Evolutionary conservation across 1,140 invertebrate genomes (phyloP).

Genomic region (Drosophila pallidifrons): DNA sequence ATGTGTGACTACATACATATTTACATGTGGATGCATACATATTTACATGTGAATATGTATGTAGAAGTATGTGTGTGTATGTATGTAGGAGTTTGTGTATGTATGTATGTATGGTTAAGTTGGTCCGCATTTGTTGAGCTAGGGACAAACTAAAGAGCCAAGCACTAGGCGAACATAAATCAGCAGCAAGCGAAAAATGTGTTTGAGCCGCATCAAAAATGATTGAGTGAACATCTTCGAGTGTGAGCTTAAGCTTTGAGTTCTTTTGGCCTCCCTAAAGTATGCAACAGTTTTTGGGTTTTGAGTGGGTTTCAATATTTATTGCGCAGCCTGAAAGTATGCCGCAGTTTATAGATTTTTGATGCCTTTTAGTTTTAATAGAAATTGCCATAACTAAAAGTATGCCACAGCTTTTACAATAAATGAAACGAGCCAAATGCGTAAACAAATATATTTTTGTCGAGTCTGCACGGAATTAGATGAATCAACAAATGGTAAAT

Average conservation of each 20-base stretch:
- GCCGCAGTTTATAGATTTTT: not conserved
- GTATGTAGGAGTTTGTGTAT: not conserved
- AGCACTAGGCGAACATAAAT: too few species aligned
- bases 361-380: too few species aligned
- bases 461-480: constrained; percentile 11
- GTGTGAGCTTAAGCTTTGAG: too few species aligned
- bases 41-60: not conserved
- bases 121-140: not conserved
- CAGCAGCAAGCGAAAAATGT: too few species aligned
- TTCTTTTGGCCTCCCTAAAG: not conserved
- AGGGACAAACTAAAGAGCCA: too few species aligned
- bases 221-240: too few species aligned
- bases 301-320: too few species aligned
- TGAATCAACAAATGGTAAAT: constrained; percentile 13
- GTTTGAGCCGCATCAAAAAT: too few species aligned
- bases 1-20: not conserved
- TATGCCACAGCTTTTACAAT: not conserved
- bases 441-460: constrained; percentile 26
- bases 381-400: not conserved
- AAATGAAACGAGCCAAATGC: not conserved
- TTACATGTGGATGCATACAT: too few species aligned
- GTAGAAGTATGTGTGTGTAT: not conserved
- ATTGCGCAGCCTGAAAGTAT: not conserved
- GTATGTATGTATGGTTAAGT: not conserved
- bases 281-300: not conserved